Evolutionary conservation across 2,113 vertebrate genomes (phyloP).

Genomic region (Platysteira castanea): DNA sequence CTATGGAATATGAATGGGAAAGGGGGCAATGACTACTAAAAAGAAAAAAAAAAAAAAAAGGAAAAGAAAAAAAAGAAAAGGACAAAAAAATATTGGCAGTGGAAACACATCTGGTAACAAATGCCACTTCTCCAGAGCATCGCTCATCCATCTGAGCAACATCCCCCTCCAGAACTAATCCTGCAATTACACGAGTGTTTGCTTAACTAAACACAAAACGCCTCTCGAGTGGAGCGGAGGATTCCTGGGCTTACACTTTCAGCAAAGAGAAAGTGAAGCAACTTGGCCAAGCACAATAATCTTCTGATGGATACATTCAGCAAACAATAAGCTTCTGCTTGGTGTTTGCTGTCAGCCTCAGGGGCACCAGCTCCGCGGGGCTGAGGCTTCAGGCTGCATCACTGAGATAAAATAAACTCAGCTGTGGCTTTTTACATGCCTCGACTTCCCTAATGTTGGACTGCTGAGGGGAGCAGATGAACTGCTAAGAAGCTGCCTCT

Average conservation of each 20-base stretch:
- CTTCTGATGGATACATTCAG: neutral
- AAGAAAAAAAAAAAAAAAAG: neutral
- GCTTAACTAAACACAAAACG: conserved; percentile 6
- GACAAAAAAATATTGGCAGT: neutral
- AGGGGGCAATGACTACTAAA: neutral
- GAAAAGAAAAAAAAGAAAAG: neutral
- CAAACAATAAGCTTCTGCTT: neutral
- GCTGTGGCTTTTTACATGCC: neutral
- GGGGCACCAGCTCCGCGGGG: neutral
- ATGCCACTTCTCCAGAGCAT: neutral
- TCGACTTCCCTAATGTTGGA: neutral
- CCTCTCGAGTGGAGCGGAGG: neutral
- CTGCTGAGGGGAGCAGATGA: neutral
- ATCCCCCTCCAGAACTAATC: conserved; percentile 11
- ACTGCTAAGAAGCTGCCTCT: neutral
- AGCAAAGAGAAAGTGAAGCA: neutral
- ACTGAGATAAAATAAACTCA: conserved; percentile 1
- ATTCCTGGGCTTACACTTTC: neutral
- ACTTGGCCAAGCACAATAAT: neutral
- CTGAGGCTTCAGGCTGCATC: neutral
- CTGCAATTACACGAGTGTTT: conserved; percentile 12
- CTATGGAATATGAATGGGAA: neutral
- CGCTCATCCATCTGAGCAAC: neutral
- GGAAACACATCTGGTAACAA: neutral
- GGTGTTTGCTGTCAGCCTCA: neutral